Percentiles rank a stretch among this genome's conserved stretches.
phyloP scores from a whole-genome alignment of 2,113 vertebrate genomes.

The Nesoenas mayeri region DNA sequence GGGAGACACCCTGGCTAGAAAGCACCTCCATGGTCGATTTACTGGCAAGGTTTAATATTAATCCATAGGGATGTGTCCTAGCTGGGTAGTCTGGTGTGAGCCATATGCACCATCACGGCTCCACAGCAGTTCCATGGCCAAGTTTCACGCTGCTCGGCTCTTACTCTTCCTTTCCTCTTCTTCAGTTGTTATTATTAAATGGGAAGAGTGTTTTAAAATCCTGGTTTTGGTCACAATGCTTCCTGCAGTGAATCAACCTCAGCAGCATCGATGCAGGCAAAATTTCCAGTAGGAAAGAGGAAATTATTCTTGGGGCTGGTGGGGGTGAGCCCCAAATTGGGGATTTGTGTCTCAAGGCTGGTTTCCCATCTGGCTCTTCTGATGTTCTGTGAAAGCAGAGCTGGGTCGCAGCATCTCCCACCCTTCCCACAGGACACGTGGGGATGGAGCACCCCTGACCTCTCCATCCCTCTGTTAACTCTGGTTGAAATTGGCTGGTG shows the following conservation, averaged over 20 bases:
- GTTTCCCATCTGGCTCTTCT: background rate
- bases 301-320: background rate
- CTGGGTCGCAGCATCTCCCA: background rate
- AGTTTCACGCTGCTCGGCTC: background rate
- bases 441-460: background rate
- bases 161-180: background rate
- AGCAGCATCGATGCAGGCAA: background rate
- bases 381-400: background rate
- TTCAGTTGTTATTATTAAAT: background rate
- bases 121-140: background rate
- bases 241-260: background rate
- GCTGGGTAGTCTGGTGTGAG: background rate
- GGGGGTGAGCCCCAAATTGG: background rate
- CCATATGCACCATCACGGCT: background rate
- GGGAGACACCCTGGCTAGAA: background rate
- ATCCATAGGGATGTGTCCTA: background rate
- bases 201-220: background rate
- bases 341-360: background rate
- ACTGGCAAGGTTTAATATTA: background rate
- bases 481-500: background rate
- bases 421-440: rapidly evolving
- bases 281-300: background rate
- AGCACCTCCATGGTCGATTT: rapidly evolving
- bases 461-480: background rate
- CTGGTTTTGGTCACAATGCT: background rate